Conservation (phyloP, 2,888 invertebrate genomes). For the Cynaeus angustus region DNA sequence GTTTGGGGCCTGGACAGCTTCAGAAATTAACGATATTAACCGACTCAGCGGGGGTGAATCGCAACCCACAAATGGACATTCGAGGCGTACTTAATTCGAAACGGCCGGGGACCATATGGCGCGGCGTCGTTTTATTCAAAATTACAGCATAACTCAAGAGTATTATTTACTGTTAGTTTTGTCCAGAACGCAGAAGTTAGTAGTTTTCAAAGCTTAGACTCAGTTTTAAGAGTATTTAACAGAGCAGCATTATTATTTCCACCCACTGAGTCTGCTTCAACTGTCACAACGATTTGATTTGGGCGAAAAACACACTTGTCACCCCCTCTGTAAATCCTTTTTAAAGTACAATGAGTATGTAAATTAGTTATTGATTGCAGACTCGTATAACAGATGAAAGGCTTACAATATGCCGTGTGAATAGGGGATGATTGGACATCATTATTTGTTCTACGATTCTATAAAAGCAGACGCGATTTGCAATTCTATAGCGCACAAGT, state of each 20-base stretch:
- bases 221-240: too few species aligned
- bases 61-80: too few species aligned
- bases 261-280: too few species aligned
- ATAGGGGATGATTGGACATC: constrained; percentile 25
- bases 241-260: too few species aligned
- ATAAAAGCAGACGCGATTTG: constrained; percentile 10
- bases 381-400: constrained; percentile 1
- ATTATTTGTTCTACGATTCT: constrained; percentile 19
- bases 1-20: not conserved
- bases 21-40: too few species aligned
- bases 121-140: not conserved
- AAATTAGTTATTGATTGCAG: constrained; percentile 34
- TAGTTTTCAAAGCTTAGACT: too few species aligned
- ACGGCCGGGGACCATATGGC: constrained; percentile 21
- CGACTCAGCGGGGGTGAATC: too few species aligned
- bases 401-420: constrained; percentile 6
- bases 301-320: constrained; percentile 14
- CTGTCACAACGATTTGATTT: constrained; percentile 28
- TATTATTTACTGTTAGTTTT: too few species aligned
- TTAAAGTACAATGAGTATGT: constrained; percentile 34
- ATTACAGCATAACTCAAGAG: not conserved
- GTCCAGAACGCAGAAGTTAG: too few species aligned
- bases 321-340: constrained; percentile 25
- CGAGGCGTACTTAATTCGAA: too few species aligned
- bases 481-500: constrained; percentile 13